Conservation (phyloP, 2,113 vertebrate genomes). For the Hiodon alosoides region DNA sequence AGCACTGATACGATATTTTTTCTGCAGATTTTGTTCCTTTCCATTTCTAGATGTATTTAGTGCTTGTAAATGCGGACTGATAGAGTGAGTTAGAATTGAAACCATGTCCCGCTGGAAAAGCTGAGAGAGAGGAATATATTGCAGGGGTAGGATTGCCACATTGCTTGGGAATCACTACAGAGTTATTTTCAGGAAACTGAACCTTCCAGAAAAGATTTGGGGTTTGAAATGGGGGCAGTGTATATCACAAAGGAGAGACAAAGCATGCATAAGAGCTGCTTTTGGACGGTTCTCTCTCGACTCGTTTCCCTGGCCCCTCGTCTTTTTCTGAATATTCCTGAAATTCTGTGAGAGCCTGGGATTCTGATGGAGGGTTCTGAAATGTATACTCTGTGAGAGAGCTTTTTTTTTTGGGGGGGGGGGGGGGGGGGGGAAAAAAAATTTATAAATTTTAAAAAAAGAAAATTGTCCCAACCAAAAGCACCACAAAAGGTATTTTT, state of each 20-base stretch:
- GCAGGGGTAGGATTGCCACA: slow-evolving; percentile 25
- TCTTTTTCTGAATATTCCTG: background rate
- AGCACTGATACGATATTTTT: background rate
- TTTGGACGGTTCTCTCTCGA: background rate
- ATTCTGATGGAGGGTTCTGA: background rate
- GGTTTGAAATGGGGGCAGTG: background rate
- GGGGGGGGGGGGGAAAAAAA: too few species aligned
- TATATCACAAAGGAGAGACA: slow-evolving; percentile 12
- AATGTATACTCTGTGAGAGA: background rate
- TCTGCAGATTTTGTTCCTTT: slow-evolving; percentile 32
- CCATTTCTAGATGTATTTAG: slow-evolving; percentile 32
- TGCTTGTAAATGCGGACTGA: slow-evolving; percentile 39
- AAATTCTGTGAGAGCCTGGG: background rate
- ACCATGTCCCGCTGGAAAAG: slow-evolving; percentile 27
- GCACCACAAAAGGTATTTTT: too few species aligned
- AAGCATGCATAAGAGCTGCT: background rate
- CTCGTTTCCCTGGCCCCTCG: background rate
- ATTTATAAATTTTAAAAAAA: too few species aligned
- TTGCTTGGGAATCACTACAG: slow-evolving; percentile 30
- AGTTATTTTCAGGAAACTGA: slow-evolving; percentile 28
- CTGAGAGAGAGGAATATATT: slow-evolving; percentile 26
- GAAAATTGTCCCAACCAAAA: too few species aligned
- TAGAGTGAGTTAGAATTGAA: slow-evolving; percentile 39
- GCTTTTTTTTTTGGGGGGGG: background rate
- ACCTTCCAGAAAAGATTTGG: slow-evolving; percentile 31